Evolutionary conservation across 2,113 vertebrate species (phyloP), one percentile per base, ranked within the genome.

Genomic region (Petromus typicus): DNA sequence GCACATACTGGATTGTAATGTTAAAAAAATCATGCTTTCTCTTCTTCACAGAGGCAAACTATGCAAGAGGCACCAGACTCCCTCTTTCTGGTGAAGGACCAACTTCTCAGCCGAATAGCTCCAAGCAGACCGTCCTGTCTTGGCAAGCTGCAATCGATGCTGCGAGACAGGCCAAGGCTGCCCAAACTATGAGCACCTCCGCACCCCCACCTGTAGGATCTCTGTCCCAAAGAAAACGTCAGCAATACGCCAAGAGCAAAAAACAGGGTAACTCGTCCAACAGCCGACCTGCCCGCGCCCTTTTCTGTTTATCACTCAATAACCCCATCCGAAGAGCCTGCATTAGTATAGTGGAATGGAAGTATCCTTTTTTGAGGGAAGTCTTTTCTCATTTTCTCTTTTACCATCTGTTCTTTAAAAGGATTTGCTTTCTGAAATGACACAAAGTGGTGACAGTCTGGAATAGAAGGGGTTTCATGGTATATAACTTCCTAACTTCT

Each of bases 281-380:
- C 98, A 99, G 99, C 98, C 98, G 99, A 98, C 99, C 99, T 71
- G 99, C 99, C 86, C 99, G 99, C 51, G 99, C 99, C 98, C 99
- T 99, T 95, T 99, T 99, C 98, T 99, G 99, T 98, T 99, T 99
- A 97, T 99, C 99, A 85, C 99, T 99, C 97, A 99, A 99, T 98
- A 99, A 99, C 98, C 99, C 99, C 96, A 99, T 99, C 98, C 99
- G 99, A 98, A 99, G 99, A 99, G 99, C 99, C 98, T 99, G 99
- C 98, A 99, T 99, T 98, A 99, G 99, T 98, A 98, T 99, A 97
- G 99, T 99, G 98, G 99, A 99, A 99, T 99, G 99, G 99, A 99
- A 99, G 99, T 99, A 99, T 99, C 99, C 99, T 99, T 99, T 99
- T 97, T 73, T 81, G 54, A 25, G 57, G 27, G 86, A 51, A n/a